A percentile compares a stretch with the other conserved stretches of the same genome.
These are phyloP conservation scores for Matsumurasca onukii DNA, from an alignment of 1,140 invertebrate genomes.

Conservation along the genomic window DNA sequence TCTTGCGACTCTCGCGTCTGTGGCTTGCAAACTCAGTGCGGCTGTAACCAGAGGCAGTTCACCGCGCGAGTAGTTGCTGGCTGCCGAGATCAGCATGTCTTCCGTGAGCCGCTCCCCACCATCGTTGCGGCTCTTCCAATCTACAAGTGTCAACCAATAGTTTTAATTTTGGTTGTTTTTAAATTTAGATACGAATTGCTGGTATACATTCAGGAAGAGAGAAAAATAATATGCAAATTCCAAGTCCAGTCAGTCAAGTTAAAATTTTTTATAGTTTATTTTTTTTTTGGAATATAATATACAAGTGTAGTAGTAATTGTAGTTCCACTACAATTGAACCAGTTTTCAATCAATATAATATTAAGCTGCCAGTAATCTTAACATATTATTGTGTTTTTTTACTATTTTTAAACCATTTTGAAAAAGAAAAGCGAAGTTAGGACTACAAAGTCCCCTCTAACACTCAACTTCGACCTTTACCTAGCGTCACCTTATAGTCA, in stretches of 20 bases:
- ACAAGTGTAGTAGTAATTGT: too few species aligned
- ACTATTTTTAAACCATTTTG: too few species aligned
- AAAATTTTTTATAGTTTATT: too few species aligned
- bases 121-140: slow-evolving; percentile 47
- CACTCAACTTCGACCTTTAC: background rate
- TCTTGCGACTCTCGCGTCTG: background rate
- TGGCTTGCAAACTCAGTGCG: slow-evolving; percentile 59
- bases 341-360: too few species aligned
- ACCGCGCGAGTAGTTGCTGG: slow-evolving; percentile 75
- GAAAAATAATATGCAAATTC: too few species aligned
- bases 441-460: background rate
- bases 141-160: slow-evolving; percentile 31
- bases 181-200: background rate
- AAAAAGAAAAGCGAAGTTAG: background rate
- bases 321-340: too few species aligned
- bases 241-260: too few species aligned
- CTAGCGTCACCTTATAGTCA: too few species aligned
- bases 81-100: slow-evolving; percentile 75
- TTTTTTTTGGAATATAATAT: too few species aligned
- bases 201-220: too few species aligned
- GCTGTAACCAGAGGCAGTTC: slow-evolving; percentile 73
- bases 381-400: too few species aligned
- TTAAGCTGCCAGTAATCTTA: too few species aligned
- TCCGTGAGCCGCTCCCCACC: slow-evolving; percentile 74
- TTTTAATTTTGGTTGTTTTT: background rate